Percentiles rank a stretch among this genome's conserved stretches.
phyloP scores from a whole-genome alignment of 1,140 invertebrate species.

The Spodoptera litura region DNA sequence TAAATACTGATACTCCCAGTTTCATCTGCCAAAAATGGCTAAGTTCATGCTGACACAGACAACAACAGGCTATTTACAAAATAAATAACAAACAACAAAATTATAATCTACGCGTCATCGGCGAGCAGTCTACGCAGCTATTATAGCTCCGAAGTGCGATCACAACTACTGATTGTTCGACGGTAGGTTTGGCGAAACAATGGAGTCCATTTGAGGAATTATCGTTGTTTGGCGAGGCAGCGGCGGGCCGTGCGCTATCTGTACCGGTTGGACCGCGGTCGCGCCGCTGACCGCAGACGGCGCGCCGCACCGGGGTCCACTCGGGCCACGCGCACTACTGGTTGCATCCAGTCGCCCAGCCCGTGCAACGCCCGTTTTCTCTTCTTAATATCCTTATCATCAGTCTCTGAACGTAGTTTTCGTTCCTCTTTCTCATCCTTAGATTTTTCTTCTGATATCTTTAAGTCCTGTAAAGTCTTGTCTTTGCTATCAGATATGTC shows the following conservation, averaged over 20 bases:
- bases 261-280: conserved; percentile 56
- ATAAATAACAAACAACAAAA: conserved; percentile 49
- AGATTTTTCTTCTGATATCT: conserved; percentile 49
- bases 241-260: conserved; percentile 66
- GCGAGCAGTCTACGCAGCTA: conserved; percentile 2
- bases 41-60: conserved; percentile 17
- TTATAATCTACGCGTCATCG: conserved; percentile 7
- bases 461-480: conserved; percentile 45
- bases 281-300: conserved; percentile 70
- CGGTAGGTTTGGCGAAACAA: neutral
- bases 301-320: conserved; percentile 72
- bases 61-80: conserved; percentile 36
- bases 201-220: neutral
- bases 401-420: conserved; percentile 61
- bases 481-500: conserved; percentile 29
- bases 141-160: neutral
- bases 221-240: neutral
- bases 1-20: conserved; percentile 48
- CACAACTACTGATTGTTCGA: conserved; percentile 10
- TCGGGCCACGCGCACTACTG: conserved; percentile 81
- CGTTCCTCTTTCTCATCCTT: conserved; percentile 54
- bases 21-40: conserved; percentile 3
- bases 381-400: conserved; percentile 66
- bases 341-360: conserved; percentile 74
- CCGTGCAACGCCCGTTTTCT: conserved; percentile 63